Base-by-base conservation (phyloP, 2,888 invertebrate species). In the Melipona beecheii region DNA sequence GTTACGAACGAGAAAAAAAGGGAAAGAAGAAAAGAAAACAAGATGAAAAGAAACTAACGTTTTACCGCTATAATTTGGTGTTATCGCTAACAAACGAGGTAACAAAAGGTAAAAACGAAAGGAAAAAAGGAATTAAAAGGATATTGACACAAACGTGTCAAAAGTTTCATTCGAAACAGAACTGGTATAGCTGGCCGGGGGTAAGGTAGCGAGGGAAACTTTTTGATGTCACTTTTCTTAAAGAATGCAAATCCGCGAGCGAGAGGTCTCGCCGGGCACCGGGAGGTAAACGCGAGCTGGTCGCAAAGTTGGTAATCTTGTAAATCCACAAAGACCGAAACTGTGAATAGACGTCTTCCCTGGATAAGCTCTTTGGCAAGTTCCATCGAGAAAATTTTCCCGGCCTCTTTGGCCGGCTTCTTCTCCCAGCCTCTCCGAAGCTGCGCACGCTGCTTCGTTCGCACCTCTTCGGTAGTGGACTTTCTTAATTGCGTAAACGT, bases 281-380 rank as follows among this genome's bases (percentile, higher is more conserved):
- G 43, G 43, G 54, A 49, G 21, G 80, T 79, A 79, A 76, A 81
- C 52, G 77, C 68, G 77, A 74, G 73, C 76, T 52, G 66, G 84
- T 80, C 74, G 76, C 74, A 36, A 86, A 89, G 75, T 89, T 89
- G 72, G 86, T 89, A 91, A 91, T 86, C 88, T 84, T 90, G 87
- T 91, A 91, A 91, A 91, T 86, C 86, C 84, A 89, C 88, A 89
- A 91, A 85, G 88, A 86, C 81, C 78, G 74, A 81, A 76, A 85
- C 75, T 81, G 86, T 87, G 88, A 88, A 87, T 88, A 89, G 86
- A 85, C 84, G 85, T 81, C 69, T 79, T 65, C 72, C 49, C 73
- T 66, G 84, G 86, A 83, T 88, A 91, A 90, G 83, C 81, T 83
- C 81, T 75, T 69, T 36, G 72, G 56, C 79, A 86, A 87, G 83